These are phyloP conservation scores for Momotus momota DNA, from an alignment of 2,797 vertebrate genomes.

Conservation along the genomic window DNA sequence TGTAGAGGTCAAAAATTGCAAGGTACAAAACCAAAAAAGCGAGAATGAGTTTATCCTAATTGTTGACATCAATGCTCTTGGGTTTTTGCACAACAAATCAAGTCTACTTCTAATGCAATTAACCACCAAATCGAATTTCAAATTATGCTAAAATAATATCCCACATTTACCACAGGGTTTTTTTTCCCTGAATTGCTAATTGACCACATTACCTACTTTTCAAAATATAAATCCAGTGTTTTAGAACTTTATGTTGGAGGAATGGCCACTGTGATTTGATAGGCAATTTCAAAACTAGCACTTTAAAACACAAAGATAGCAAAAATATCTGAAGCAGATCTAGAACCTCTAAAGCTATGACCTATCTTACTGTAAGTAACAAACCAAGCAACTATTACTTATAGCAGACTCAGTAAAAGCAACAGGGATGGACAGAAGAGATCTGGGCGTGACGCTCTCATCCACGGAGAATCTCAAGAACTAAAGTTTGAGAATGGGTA, in stretches of 20 bases:
- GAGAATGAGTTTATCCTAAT: neutral
- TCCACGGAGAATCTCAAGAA: conserved; percentile 65
- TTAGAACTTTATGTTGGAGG: conserved; percentile 28
- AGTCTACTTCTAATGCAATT: conserved; percentile 54
- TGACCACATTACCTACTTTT: conserved; percentile 6
- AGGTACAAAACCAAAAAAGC: neutral
- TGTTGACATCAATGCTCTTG: conserved; percentile 33
- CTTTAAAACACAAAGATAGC: conserved; percentile 63
- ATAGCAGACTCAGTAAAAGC: conserved; percentile 48
- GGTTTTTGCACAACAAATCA: conserved; percentile 26
- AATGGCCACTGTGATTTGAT: conserved; percentile 29
- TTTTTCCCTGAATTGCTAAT: conserved; percentile 2
- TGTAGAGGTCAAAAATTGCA: conserved; percentile 18
- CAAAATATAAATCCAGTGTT: conserved; percentile 10
- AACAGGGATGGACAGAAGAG: conserved; percentile 62
- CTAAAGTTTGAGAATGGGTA: conserved; percentile 69
- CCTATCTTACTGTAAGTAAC: conserved; percentile 59
- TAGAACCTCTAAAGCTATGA: conserved; percentile 42
- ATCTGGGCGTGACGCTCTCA: conserved; percentile 42
- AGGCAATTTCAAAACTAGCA: conserved; percentile 57
- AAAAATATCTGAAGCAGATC: conserved; percentile 44
- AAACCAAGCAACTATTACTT: conserved; percentile 59
- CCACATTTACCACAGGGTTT: neutral
- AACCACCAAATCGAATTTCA: conserved; percentile 38
- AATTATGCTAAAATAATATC: conserved; percentile 29